Conservation (phyloP, 2,888 invertebrate genomes). For the Dusona sp. region DNA sequence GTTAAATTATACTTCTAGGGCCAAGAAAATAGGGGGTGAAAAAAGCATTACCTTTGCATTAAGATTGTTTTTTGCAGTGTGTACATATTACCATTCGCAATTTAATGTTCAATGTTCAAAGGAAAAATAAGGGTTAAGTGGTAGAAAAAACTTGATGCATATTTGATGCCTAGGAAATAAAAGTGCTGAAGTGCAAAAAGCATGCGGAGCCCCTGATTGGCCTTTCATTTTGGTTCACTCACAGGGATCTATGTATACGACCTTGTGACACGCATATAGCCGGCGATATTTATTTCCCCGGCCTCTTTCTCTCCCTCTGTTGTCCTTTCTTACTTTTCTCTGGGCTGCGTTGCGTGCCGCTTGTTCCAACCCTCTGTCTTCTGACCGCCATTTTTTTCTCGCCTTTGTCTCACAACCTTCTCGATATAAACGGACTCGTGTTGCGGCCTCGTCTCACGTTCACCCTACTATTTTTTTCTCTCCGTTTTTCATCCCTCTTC, state of each 20-base stretch:
- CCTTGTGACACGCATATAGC: slow-evolving; percentile 65
- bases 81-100: not conserved
- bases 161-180: slow-evolving; percentile 45
- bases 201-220: not conserved
- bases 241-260: slow-evolving; percentile 32
- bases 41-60: not conserved
- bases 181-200: slow-evolving; percentile 43
- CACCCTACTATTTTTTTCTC: slow-evolving; percentile 24
- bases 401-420: slow-evolving; percentile 36
- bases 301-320: not conserved
- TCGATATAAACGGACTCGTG: slow-evolving; percentile 41
- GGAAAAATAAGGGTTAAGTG: not conserved
- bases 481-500: not conserved
- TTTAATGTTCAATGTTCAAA: not conserved
- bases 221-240: slow-evolving; percentile 16
- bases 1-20: not conserved
- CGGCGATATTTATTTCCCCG: slow-evolving; percentile 28
- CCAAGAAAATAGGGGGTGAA: not conserved
- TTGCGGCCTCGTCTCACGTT: slow-evolving; percentile 35
- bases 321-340: slow-evolving; percentile 6
- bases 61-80: not conserved
- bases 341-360: slow-evolving; percentile 40
- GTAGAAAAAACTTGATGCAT: slow-evolving; percentile 24
- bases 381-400: slow-evolving; percentile 34
- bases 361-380: slow-evolving; percentile 41